Conservation (phyloP, 2,888 invertebrate genomes). For the Xestoiulus laeticollis region DNA sequence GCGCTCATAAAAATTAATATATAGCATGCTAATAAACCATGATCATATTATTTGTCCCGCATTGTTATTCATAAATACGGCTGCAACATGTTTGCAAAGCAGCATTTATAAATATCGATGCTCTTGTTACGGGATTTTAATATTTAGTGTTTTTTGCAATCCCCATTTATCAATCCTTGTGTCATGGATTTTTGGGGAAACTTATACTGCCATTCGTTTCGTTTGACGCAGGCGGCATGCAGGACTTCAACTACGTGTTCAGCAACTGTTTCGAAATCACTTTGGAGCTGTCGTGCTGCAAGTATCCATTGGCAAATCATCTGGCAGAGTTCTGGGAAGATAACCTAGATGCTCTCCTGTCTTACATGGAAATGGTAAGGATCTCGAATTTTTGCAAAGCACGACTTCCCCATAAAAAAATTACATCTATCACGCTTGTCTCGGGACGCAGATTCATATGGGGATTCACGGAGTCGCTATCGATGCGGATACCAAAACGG, state of each 20-base stretch:
- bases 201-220: neutral
- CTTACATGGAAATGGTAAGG: constrained; percentile 84
- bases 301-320: constrained; percentile 81
- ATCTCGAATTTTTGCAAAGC: neutral
- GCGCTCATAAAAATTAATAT: too few species aligned
- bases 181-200: too few species aligned
- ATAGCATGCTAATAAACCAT: too few species aligned
- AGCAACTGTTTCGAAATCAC: constrained; percentile 95
- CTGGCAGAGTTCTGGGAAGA: constrained; percentile 86
- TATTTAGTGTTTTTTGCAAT: too few species aligned
- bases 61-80: too few species aligned
- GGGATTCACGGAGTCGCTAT: constrained; percentile 69
- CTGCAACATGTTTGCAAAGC: too few species aligned
- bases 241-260: constrained; percentile 96
- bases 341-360: constrained; percentile 83
- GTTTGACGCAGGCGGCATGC: constrained; percentile 85
- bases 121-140: too few species aligned
- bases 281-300: constrained; percentile 91
- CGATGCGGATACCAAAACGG: constrained; percentile 71
- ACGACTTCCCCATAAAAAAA: neutral
- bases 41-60: too few species aligned
- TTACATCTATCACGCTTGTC: neutral
- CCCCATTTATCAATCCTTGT: too few species aligned
- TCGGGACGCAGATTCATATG: constrained; percentile 64
- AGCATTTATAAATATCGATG: too few species aligned